phyloP scores from a whole-genome alignment of 2,113 vertebrate species.

The Malurus elegans region DNA sequence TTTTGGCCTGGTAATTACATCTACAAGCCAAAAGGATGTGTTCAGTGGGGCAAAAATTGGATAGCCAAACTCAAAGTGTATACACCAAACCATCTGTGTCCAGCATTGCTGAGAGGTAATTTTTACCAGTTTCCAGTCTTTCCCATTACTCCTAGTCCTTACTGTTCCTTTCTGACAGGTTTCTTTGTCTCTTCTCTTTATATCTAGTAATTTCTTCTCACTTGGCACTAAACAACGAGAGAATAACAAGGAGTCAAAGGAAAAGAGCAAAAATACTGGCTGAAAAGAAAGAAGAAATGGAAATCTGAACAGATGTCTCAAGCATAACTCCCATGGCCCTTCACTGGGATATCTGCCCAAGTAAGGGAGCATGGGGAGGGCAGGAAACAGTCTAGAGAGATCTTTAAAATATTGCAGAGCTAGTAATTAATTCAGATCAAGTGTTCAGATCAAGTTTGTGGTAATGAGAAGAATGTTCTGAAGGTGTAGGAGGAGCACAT shows the following conservation, averaged over 20 bases:
- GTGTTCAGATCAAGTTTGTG: background rate
- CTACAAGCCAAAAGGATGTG: background rate
- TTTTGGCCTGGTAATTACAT: background rate
- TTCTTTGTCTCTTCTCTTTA: background rate
- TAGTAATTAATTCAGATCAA: constrained; percentile 47
- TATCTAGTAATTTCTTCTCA: background rate
- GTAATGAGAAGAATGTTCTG: constrained; percentile 35
- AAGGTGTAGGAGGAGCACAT: constrained; percentile 18
- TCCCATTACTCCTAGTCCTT: background rate
- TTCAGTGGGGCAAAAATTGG: background rate
- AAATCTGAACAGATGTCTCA: constrained; percentile 27
- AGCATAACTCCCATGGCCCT: constrained; percentile 6
- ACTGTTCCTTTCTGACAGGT: background rate
- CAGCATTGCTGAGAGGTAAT: background rate
- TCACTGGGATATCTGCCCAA: constrained; percentile 45
- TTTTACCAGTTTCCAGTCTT: background rate
- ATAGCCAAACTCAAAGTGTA: background rate
- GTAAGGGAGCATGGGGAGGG: background rate
- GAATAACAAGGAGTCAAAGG: background rate
- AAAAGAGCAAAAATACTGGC: background rate
- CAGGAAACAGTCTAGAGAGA: constrained; percentile 37
- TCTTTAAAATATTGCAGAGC: constrained; percentile 31
- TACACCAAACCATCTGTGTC: background rate
- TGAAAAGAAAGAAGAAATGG: background rate
- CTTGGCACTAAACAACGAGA: background rate